Evolutionary conservation across 2,797 vertebrate species (phyloP).

Genomic region (Falco biarmicus): DNA sequence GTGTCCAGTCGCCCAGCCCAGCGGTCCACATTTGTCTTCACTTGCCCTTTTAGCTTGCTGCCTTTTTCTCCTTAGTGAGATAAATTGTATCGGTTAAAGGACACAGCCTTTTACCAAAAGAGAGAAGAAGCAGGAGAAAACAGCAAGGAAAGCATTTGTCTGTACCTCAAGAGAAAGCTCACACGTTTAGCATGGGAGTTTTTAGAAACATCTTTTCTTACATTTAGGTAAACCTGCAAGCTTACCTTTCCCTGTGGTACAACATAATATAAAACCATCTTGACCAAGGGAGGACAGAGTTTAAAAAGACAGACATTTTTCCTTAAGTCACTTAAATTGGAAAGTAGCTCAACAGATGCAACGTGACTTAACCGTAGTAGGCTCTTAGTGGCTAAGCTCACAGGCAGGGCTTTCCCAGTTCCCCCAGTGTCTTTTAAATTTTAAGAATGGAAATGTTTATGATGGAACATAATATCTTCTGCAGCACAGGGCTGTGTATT

Average conservation of each 20-base stretch:
- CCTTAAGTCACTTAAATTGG: neutral
- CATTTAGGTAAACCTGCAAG: neutral
- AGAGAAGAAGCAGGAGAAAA: neutral
- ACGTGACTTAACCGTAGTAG: rapidly evolving
- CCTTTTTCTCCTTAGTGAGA: neutral
- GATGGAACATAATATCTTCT: neutral
- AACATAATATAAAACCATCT: neutral
- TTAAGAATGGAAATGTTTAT: neutral
- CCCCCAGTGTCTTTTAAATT: neutral
- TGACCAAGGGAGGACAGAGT: no score
- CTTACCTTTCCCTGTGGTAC: neutral
- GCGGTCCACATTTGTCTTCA: neutral
- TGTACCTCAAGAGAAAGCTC: neutral
- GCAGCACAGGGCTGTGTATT: neutral
- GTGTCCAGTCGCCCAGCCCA: neutral
- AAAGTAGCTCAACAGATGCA: neutral
- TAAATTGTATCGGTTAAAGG: neutral
- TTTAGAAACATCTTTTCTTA: neutral
- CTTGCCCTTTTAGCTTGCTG: neutral
- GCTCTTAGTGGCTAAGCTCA: neutral
- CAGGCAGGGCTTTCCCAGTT: neutral
- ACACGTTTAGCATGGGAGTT: neutral
- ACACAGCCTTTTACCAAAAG: neutral
- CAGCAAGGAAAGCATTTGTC: neutral
- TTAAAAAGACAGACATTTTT: neutral